These are phyloP conservation scores for Clinocottus analis DNA, from an alignment of 2,113 vertebrate species.

Conservation along the genomic window DNA sequence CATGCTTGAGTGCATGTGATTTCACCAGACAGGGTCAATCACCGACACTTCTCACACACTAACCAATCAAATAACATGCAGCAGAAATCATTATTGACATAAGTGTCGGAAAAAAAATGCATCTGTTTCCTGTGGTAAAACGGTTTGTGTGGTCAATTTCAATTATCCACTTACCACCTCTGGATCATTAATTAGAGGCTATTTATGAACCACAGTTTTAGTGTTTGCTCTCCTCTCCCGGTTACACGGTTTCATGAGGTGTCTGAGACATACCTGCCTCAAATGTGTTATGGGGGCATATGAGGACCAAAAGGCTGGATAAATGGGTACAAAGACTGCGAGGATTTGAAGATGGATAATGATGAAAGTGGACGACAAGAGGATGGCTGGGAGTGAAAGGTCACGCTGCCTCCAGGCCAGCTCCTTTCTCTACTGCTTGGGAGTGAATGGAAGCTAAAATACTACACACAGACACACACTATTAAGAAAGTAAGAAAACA, in stretches of 20 bases:
- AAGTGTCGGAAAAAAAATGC: conserved; percentile 35
- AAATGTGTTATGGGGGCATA: conserved; percentile 31
- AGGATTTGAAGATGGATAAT: conserved; percentile 45
- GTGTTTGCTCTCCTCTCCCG: conserved; percentile 44
- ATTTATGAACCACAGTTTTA: conserved; percentile 46
- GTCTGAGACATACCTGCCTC: conserved; percentile 22
- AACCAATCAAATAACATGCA: conserved; percentile 26
- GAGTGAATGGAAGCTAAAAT: background rate
- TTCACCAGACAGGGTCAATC: conserved; percentile 21
- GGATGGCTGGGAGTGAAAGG: conserved; percentile 25
- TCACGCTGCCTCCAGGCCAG: conserved; percentile 22
- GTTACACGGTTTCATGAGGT: conserved; percentile 19
- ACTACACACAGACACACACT: background rate
- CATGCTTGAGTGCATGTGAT: conserved; percentile 4
- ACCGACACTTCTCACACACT: conserved; percentile 13
- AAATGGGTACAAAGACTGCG: conserved; percentile 43
- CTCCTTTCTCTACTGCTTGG: background rate
- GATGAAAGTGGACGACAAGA: conserved; percentile 43
- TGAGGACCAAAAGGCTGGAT: conserved; percentile 19
- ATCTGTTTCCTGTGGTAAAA: conserved; percentile 46
- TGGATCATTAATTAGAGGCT: conserved; percentile 59
- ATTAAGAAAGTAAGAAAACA: conserved; percentile 17
- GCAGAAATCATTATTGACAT: conserved; percentile 53
- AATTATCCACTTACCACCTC: conserved; percentile 62
- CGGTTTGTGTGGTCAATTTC: conserved; percentile 50